Evolutionary conservation across 1,140 invertebrate species (phyloP), one percentile per base, ranked within the genome.

Genomic region (Trichomalopsis sarcophagae): DNA sequence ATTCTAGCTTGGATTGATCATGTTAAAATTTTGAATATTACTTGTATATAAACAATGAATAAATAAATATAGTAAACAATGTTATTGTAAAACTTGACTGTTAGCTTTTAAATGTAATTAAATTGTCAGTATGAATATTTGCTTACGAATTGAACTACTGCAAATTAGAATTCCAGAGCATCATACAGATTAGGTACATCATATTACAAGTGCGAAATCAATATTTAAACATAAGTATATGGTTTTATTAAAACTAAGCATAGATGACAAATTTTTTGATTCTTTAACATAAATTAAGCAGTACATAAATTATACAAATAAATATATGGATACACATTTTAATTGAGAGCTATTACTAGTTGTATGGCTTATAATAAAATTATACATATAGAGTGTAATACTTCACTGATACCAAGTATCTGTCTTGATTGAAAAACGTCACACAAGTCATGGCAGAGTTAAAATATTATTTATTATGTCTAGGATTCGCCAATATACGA

Each of bases 391-490:
- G 4, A 62, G 21, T 62, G 17, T 62, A n/a, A 62, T 21, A 21
- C 5, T 62, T 62, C 21, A 21, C 21, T 21, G 21, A 62, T 5
- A 62, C 55, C 55, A 62, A 62, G 21, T 62, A 21, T 62, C 21
- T 62, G 55, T 62, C 21, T 62, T 62, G 55, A 21, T 62, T 62
- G 21, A 6, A 62, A 62, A 50, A 14, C 4, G 55, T 62, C 17
- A 62, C 55, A 62, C 55, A n/a, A n/a, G 55, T 62, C 55, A 62
- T 62, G 55, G 55, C 55, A 62, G 55, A 62, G 55, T 62, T 62
- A 14, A 62, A 62, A 62, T 62, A 55, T 55, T 55, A 62, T 62
- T 21, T 62, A 55, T 55, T 55, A 62, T 62, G 55, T n/a, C 55
- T 62, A 62, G 17, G 6, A 62, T n/a, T 62, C 17, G 3, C 55